Base-by-base conservation (phyloP, 2,113 vertebrate species). In the Pseudopodoces humilis region DNA sequence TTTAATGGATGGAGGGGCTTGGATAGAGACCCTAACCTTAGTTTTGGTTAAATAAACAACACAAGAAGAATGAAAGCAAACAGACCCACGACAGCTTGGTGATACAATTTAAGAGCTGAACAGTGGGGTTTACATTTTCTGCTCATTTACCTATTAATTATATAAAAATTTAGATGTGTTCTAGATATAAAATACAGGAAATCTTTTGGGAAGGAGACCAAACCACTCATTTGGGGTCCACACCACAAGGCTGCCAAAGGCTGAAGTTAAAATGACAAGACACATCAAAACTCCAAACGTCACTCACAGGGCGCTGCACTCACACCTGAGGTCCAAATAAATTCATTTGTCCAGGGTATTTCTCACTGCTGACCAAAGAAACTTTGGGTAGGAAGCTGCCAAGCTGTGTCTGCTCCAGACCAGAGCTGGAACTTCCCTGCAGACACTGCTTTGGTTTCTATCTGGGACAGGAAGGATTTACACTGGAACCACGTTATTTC, bases 211-310 rank as follows among this genome's bases (percentile, higher is more conserved):
- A 75, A 79, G 30, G 41, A 70, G 31, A 50, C 7, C 11, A 58
- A 70, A 58, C 3, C 24, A 24, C 10, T 4, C 1, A 5, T 20
- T 50, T 2, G 1, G 24, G 9, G n/a, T 21, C 27, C n/a, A 33
- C 49, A 47, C 21, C 56, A 37, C 5, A 8, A 33, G 5, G 8
- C 19, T 16, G n/a, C 16, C 60, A 52, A 64, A 82, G 17, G 35
- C 4, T 62, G 44, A 22, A 19, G 11, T 15, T 21, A 16, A n/a
- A 85, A 33, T 24, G 6, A 19, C 6, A 27, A 24, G 16, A 59
- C 5, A 5, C 15, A 31, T 8, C 35, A 33, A 2, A 18, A 21
- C 27, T 13, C 21, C 55, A 78, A 35, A 25, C 9, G n/a, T 13
- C 60, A 30, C 79, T 74, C 18, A 2, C 18, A 33, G 47, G 50